A percentile compares a stretch with the other conserved stretches of the same genome.
phyloP scores from a whole-genome alignment of 2,797 vertebrate genomes.

The Sebastes taczanowskii region DNA sequence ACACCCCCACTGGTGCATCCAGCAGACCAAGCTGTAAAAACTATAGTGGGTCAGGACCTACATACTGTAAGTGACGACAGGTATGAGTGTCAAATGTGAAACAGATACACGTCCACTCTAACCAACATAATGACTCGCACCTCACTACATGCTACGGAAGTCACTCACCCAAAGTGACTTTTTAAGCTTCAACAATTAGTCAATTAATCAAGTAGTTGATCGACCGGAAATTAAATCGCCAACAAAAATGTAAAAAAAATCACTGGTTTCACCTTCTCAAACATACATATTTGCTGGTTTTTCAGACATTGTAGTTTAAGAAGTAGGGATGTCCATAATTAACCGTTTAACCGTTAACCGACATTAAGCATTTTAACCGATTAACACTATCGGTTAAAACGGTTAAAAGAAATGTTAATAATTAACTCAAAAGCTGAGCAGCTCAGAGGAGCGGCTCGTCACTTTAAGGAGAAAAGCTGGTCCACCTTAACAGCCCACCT shows the following conservation, averaged over 20 bases:
- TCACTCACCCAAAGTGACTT: not conserved
- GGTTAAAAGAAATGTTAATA: too few relatives aligned
- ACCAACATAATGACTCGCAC: not conserved
- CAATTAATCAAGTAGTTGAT: not conserved
- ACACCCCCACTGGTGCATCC: conserved; percentile 24
- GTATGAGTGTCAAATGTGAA: conserved; percentile 8
- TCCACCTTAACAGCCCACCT: too few relatives aligned
- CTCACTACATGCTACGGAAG: not conserved
- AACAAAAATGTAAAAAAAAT: not conserved
- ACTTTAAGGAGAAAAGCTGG: too few relatives aligned
- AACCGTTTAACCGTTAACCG: too few relatives aligned
- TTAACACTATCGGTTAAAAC: too few relatives aligned
- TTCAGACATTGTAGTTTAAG: not conserved
- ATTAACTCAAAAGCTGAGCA: too few relatives aligned
- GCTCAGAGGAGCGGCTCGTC: too few relatives aligned
- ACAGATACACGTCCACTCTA: not conserved
- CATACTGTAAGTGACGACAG: not conserved
- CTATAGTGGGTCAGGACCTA: conserved; percentile 8
- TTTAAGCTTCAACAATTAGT: not conserved
- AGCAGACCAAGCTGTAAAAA: conserved; percentile 27
- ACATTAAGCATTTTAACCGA: too few relatives aligned
- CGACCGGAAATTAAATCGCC: not conserved
- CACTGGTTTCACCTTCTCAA: too few relatives aligned
- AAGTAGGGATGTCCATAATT: too few relatives aligned
- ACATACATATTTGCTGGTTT: not conserved